Base-by-base conservation (phyloP, 1,140 invertebrate species). In the Coptotermes formosanus region DNA sequence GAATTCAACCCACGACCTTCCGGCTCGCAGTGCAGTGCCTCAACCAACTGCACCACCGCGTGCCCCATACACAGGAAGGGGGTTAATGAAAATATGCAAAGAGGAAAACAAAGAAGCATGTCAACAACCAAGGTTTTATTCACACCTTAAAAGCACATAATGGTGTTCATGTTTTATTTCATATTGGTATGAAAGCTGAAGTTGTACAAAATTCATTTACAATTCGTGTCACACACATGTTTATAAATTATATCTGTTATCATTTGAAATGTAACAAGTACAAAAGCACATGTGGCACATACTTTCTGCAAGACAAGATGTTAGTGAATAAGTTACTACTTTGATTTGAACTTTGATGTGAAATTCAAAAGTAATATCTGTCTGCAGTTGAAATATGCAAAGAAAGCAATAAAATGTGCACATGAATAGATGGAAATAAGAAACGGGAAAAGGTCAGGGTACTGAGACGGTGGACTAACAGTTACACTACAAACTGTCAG, bases 361-460 rank as follows among this genome's bases (percentile, higher is more conserved):
- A 2, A 8, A 75, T 7, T 30, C 6, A 30, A 30, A 30, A 12
- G 2, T 7, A 69, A 75, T 75, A 75, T 75, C 90, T 97, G 96
- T 88, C 93, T 91, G 87, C 94, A 94, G 92, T 97, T 95, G 89
- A 97, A 98, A 92, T 97, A 97, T 3, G 95, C 52, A 87, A 95
- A 94, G 90, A 99, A 99, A 14, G 94, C 89, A 12, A 95, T 82
- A 90, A 98, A 98, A 93, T 99, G 97, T 8, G 90, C 89, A 91
- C 95, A 98, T 81, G 95, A 96, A 92, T 95, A 97, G 19, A 95
- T 89, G 3, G 96, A 96, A 86, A 98, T 94, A 19, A 97, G 89
- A 44, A 98, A 91, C n/a, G 96, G 92, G 92, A 94, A 98, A 23
- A 99, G 90, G 92, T 99, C 96, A 25, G 98, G 98, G 90, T 96